A percentile compares a stretch with the other conserved stretches of the same genome.
These are phyloP conservation scores for Esperia sulphurella DNA, from an alignment of 2,888 invertebrate species.

Conservation along the genomic window DNA sequence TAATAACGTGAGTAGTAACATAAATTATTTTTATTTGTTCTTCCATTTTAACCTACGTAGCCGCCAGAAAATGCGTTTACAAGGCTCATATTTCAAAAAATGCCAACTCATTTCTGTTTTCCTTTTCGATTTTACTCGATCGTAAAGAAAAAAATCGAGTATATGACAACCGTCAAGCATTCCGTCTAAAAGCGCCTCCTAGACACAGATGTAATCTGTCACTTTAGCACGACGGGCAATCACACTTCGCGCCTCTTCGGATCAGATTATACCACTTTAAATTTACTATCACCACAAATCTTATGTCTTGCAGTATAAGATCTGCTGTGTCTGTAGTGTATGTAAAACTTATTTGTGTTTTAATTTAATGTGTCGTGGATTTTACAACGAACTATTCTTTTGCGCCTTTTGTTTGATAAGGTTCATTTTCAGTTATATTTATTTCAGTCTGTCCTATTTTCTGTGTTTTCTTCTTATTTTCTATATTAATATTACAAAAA, in stretches of 20 bases:
- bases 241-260: slow-evolving; percentile 22
- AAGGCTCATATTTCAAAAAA: too few relatives aligned
- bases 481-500: too few relatives aligned
- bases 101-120: too few relatives aligned
- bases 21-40: too few relatives aligned
- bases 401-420: slow-evolving; percentile 14
- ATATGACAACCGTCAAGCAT: not conserved
- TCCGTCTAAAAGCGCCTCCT: slow-evolving; percentile 10
- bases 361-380: slow-evolving; percentile 6
- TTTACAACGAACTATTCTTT: slow-evolving; percentile 29
- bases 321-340: slow-evolving; percentile 14
- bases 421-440: slow-evolving; percentile 1
- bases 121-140: too few relatives aligned
- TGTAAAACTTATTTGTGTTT: not conserved
- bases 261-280: slow-evolving; percentile 35
- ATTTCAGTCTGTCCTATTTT: not conserved
- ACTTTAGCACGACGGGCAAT: slow-evolving; percentile 27
- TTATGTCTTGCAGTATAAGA: slow-evolving; percentile 20
- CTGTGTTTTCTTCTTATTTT: not conserved
- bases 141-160: too few relatives aligned
- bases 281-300: slow-evolving; percentile 11
- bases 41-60: too few relatives aligned
- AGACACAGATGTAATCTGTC: slow-evolving; percentile 48
- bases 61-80: too few relatives aligned
- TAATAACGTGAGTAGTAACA: too few relatives aligned